Evolutionary conservation across 2,888 invertebrate species (phyloP).

Genomic region (Agapostemon virescens): DNA sequence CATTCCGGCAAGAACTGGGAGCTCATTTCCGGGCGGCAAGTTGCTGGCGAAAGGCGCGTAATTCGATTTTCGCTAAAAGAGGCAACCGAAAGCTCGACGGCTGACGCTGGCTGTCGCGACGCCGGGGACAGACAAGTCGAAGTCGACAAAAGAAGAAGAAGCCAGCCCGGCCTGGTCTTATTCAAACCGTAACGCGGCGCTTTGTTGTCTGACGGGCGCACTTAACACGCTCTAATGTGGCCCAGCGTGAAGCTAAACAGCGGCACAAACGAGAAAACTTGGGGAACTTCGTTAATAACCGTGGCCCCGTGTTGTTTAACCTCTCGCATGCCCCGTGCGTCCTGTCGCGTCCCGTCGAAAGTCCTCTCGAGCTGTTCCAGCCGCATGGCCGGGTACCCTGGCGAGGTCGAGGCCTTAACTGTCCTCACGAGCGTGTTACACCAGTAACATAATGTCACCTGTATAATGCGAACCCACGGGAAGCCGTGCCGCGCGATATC

Average conservation of each 20-base stretch:
- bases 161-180: constrained; percentile 30
- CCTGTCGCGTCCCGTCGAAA: constrained; percentile 3
- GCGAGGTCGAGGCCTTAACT: constrained; percentile 39
- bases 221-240: constrained; percentile 42
- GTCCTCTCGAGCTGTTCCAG: background rate
- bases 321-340: constrained; percentile 16
- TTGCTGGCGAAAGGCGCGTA: constrained; percentile 63
- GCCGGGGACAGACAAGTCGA: constrained; percentile 27
- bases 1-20: constrained; percentile 62
- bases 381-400: background rate
- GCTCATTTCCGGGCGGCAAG: constrained; percentile 70
- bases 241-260: constrained; percentile 40
- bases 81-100: constrained; percentile 55
- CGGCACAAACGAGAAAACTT: constrained; percentile 64
- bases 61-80: constrained; percentile 72
- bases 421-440: constrained; percentile 52
- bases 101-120: background rate
- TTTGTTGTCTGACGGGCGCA: constrained; percentile 16
- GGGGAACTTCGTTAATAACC: constrained; percentile 61
- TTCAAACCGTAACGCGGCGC: constrained; percentile 34
- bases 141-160: constrained; percentile 53
- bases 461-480: constrained; percentile 36
- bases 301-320: constrained; percentile 55
- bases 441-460: constrained; percentile 43
- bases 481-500: constrained; percentile 38